Base-by-base conservation (phyloP, 2,113 vertebrate genomes). In the Argyrosomus japonicus region DNA sequence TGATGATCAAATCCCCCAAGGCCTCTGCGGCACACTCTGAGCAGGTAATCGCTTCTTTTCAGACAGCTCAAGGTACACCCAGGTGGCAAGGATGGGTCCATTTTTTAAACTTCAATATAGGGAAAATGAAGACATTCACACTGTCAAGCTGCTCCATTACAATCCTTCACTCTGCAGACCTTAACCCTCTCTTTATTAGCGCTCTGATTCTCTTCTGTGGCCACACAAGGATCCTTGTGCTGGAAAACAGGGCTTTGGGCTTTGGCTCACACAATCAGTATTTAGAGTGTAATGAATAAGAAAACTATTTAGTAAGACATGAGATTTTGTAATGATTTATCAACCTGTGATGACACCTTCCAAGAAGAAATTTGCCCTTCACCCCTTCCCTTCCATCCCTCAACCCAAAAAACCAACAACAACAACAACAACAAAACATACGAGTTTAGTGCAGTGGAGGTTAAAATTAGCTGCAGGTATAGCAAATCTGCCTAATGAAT, bases 11-110 rank as follows among this genome's bases (percentile, higher is more conserved):
- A 91, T 85, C 77, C 86, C 69, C 79, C 92, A 91, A 90, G 89
- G 91, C 77, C 90, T 88, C 65, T 25, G 82, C 27, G 18, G 27
- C 71, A 81, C 69, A 83, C 74, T 89, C 75, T 68, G 75, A 87
- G 89, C 70, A 83, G 83, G 83, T 90, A 93, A 94, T 93, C 77
- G 51, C 82, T 94, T 93, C 82, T 86, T 91, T 86, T 88, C 86
- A 82, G 92, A 94, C 89, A 88, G 91, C 89, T 94, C 89, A 93
- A 94, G 90, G 90, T 91, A 89, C 71, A 91, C 84, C 82, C 83
- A 88, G 84, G 88, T 88, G 79, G 77, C 64, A 78, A 87, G 43
- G 79, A 90, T 83, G 79, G 82, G 71, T 68, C 82, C 73, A 89
- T 92, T 92, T 94, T 94, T 92, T 87, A 86, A 82, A 92, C 86